Conservation (phyloP, 64 coral and sea anemone genomes). For the Montipora cactus region DNA sequence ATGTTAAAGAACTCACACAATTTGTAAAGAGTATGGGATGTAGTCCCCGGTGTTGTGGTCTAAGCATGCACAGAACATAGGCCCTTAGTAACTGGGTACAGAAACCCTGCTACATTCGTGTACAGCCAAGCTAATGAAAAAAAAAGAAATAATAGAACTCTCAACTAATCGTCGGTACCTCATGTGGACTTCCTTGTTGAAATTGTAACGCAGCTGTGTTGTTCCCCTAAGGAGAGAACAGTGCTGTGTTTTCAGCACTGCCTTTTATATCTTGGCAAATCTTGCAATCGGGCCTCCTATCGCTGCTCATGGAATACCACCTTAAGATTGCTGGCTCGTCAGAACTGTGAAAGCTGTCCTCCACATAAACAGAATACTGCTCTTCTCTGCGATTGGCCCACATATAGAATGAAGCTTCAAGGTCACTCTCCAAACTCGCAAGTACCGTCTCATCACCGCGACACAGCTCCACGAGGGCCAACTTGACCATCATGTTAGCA, state of each 20-base stretch:
- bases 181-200: too few species aligned
- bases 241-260: not conserved
- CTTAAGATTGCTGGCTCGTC: slow-evolving; percentile 62
- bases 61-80: too few species aligned
- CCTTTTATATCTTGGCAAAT: not conserved
- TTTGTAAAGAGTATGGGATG: too few species aligned
- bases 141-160: too few species aligned
- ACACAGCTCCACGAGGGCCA: slow-evolving; percentile 78
- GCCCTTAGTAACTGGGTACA: too few species aligned
- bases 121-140: too few species aligned
- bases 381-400: slow-evolving; percentile 86
- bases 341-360: slow-evolving; percentile 57
- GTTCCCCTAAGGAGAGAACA: not conserved
- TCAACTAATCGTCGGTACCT: too few species aligned
- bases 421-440: slow-evolving; percentile 68
- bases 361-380: slow-evolving; percentile 49
- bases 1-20: too few species aligned
- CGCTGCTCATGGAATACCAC: slow-evolving; percentile 60
- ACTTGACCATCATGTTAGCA: slow-evolving; percentile 85
- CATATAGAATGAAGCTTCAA: slow-evolving; percentile 62
- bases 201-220: too few species aligned
- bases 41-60: too few species aligned
- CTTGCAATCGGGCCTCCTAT: not conserved
- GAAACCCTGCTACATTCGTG: too few species aligned
- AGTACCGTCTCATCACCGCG: slow-evolving; percentile 74